Base-by-base conservation (phyloP, 2,888 invertebrate species). In the Agrochola lota region DNA sequence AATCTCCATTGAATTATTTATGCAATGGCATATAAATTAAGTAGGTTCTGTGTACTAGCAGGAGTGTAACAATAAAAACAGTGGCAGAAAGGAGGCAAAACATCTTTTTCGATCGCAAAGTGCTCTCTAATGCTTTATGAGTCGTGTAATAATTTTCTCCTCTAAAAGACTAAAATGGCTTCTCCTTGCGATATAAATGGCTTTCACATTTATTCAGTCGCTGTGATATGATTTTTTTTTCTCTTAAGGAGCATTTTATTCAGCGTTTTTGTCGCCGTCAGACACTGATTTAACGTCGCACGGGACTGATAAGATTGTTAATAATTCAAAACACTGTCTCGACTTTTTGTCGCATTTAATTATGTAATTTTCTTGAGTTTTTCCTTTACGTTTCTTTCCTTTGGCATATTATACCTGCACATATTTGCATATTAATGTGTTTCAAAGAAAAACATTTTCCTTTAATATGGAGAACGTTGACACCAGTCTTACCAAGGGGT, bases 241-340 rank as follows among this genome's bases (percentile, higher is more conserved):
- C 72, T 79, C 71, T 67, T 73, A 70, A 43, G 40, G 55, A 77
- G 52, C 52, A 85, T 84, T 81, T 83, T 76, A 79, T 81, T 78
- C 71, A 62, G 43, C 62, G 67, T 74, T 76, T 74, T 74, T 67
- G 55, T 63, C 66, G 7, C 52, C 20, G 1, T 26, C 23, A 60
- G 78, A 78, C 83, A 71, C 74, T 82, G 78, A 78, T 83, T 80
- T 71, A 73, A 72, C 15, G 73, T 83, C 75, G 52, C 71, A 40
- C n/a, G 80, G 72, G 71, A 69, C 80, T 81, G 81, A 79, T 79
- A 84, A 84, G 71, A 67, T 83, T 76, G 43, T 77, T 83, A 68
- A 78, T 79, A 81, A 80, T 73, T 83, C 72, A 78, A 64, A 74
- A 68, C 71, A 40, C 12, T 77, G 71, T 67, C 62, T 55, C n/a